Base-by-base conservation (phyloP, 2,888 invertebrate species). In the Perithous albicinctus region DNA sequence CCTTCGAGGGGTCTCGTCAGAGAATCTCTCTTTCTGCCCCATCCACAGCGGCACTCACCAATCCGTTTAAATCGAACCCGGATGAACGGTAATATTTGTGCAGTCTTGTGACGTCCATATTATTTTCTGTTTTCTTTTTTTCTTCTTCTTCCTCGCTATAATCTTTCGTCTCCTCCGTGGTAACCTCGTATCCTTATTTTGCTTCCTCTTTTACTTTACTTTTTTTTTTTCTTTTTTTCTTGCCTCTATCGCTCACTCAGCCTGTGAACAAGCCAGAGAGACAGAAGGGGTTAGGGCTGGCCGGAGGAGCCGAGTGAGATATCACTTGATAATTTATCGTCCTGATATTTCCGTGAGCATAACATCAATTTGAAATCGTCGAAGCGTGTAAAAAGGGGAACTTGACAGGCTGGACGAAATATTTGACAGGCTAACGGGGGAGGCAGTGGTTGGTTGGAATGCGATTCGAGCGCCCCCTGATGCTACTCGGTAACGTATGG, bases 61-160 rank as follows among this genome's bases (percentile, higher is more conserved):
- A 78, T 74, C 74, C 77, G 56, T 78, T 83, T 54, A 75, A 67
- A 73, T 85, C 85, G 67, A 80, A 86, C 35, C 85, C 79, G 59
- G 86, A 80, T 20, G 87, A 72, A 32, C 86, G 89, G 80, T 90
- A 88, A 82, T 89, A 88, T 85, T 86, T 88, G 84, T 86, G 82
- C 38, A 88, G 56, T 73, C 80, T 86, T 61, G 63, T 78, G 74
- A 86, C 86, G 67, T 88, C 88, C 91, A 91, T 91, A 78, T 75
- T 85, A 76, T 63, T 20, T 54, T 74, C 69, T 78, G 75, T 78
- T 66, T 73, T 6, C 26, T 15, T 35, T 54, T 18, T 23, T 46
- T 35, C 29, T 63, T 26, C 41, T 29, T 73, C 35, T 56, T 15
- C 32, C 54, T 51, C 69, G n/a, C 70, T 15, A 23, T 18, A 32